Conservation (phyloP, 2,888 invertebrate genomes). For the Chymomyza amoena region DNA sequence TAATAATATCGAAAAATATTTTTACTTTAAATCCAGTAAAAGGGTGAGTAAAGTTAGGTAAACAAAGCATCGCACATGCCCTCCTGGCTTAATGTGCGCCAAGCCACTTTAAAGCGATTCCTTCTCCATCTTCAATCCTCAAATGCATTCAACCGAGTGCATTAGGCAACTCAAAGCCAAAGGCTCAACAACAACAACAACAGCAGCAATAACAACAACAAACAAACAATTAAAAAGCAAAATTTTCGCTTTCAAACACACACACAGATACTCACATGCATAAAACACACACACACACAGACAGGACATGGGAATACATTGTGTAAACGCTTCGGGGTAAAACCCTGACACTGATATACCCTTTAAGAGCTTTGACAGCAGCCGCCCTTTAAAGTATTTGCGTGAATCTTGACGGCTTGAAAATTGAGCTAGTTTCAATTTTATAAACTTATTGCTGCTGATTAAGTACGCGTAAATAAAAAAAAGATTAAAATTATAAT, state of each 20-base stretch:
- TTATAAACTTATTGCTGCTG: background rate
- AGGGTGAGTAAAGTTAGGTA: background rate
- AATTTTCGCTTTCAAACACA: slow-evolving; percentile 54
- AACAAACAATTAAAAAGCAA: slow-evolving; percentile 50
- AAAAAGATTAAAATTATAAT: too few relatives aligned
- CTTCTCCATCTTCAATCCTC: background rate
- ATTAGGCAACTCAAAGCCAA: slow-evolving; percentile 2
- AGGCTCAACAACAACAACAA: background rate
- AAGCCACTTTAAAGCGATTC: background rate
- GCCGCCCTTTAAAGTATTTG: background rate
- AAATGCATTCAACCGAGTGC: background rate
- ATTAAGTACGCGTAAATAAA: too few relatives aligned
- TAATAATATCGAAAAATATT: background rate
- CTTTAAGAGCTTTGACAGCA: background rate
- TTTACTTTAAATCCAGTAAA: background rate
- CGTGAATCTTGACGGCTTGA: background rate
- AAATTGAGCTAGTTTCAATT: background rate
- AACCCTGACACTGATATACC: background rate
- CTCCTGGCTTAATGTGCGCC: background rate
- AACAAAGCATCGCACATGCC: background rate
- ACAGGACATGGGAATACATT: background rate
- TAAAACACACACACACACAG: slow-evolving; percentile 12
- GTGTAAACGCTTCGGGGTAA: background rate
- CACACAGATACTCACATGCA: background rate
- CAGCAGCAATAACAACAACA: slow-evolving; percentile 19